These are phyloP conservation scores for Nezara viridula DNA, from an alignment of 2,888 invertebrate species.

Conservation along the genomic window DNA sequence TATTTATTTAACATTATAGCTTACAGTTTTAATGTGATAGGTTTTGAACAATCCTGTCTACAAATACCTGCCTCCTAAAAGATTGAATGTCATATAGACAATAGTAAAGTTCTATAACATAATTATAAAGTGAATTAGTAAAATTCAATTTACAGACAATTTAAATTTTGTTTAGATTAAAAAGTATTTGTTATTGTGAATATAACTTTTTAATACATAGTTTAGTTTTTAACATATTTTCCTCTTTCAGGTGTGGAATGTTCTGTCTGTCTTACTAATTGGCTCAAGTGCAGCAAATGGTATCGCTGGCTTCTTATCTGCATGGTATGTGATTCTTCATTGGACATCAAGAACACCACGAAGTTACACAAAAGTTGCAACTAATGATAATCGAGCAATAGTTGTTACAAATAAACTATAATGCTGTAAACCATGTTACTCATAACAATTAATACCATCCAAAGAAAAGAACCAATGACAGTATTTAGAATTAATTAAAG, in stretches of 20 bases:
- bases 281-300: constrained; percentile 69
- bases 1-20: too few relatives aligned
- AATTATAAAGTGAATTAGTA: neutral
- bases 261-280: constrained; percentile 69
- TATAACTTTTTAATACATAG: neutral
- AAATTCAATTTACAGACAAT: neutral
- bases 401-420: constrained; percentile 63
- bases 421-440: neutral
- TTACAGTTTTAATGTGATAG: too few relatives aligned
- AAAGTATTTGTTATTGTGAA: neutral
- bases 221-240: neutral
- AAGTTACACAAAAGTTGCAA: constrained; percentile 69
- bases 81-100: too few relatives aligned
- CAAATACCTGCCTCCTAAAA: too few relatives aligned
- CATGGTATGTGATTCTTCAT: constrained; percentile 70
- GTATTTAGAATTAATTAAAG: constrained; percentile 15
- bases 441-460: constrained; percentile 36
- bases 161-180: neutral
- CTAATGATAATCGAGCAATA: constrained; percentile 67
- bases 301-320: constrained; percentile 68
- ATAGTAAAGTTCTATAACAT: neutral
- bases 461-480: constrained; percentile 51
- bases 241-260: constrained; percentile 66
- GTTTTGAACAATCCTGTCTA: too few relatives aligned
- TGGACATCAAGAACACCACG: constrained; percentile 70